Percentiles rank a stretch among this genome's conserved stretches.
Evolutionary conservation across 2,113 vertebrate genomes (phyloP).

Genomic region (Rhinolophus ferrumequinum): DNA sequence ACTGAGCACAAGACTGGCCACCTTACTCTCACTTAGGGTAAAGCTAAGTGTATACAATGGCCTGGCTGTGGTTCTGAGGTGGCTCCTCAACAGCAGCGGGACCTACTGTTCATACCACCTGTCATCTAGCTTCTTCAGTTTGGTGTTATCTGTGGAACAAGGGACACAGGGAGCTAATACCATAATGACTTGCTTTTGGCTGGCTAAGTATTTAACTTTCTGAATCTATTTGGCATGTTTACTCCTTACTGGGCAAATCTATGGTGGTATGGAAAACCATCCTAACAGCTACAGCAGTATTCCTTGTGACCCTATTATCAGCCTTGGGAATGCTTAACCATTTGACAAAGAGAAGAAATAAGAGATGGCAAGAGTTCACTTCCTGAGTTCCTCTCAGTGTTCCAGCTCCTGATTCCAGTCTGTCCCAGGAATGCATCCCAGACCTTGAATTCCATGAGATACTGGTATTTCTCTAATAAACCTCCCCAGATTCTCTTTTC

Average conservation of each 20-base stretch:
- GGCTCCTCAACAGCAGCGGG: not conserved
- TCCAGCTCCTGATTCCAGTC: not conserved
- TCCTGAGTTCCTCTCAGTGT: not conserved
- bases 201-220: not conserved
- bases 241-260: not conserved
- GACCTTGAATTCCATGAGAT: not conserved
- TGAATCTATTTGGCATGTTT: not conserved
- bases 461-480: not conserved
- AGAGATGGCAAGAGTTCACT: not conserved
- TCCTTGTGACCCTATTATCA: not conserved
- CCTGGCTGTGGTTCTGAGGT: not conserved
- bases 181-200: not conserved
- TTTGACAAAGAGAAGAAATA: conserved; percentile 11
- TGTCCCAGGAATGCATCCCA: not conserved
- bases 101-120: not conserved
- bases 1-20: not conserved
- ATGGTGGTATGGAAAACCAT: not conserved
- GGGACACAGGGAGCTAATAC: not conserved
- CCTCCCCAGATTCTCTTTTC: not conserved
- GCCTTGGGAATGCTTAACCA: not conserved
- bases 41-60: conserved; percentile 3
- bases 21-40: not conserved
- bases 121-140: not conserved
- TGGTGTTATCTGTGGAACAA: not conserved
- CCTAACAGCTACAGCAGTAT: not conserved